These are phyloP conservation scores for Heloderma charlesbogerti DNA, from an alignment of 2,113 vertebrate genomes.

Conservation along the genomic window DNA sequence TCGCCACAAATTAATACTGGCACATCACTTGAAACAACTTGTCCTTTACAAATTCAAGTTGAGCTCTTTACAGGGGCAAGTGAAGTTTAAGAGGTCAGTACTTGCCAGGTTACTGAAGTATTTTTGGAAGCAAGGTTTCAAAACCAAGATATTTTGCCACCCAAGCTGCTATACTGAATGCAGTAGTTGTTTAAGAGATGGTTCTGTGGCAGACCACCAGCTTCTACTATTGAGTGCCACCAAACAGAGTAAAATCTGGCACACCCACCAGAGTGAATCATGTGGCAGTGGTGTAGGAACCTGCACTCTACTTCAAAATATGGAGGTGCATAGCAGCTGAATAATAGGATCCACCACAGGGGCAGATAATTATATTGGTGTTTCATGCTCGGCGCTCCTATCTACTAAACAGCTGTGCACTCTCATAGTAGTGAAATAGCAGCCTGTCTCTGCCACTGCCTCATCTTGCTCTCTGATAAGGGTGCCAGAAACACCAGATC, in stretches of 20 bases:
- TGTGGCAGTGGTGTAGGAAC: not conserved
- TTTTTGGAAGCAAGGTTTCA: slow-evolving; percentile 22
- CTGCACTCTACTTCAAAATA: too few relatives aligned
- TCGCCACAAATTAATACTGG: slow-evolving; percentile 41
- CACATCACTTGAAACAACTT: slow-evolving; percentile 41
- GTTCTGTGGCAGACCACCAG: not conserved
- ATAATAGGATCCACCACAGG: not conserved
- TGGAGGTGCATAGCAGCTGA: too few relatives aligned
- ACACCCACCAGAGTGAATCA: not conserved
- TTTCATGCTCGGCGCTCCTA: not conserved
- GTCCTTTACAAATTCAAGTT: slow-evolving; percentile 10
- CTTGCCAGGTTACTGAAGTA: not conserved
- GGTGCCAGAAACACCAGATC: too few relatives aligned
- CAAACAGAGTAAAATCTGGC: not conserved
- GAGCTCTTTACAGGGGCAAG: not conserved
- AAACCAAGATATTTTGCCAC: not conserved
- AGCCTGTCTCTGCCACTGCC: not conserved
- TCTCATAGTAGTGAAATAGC: not conserved
- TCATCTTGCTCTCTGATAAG: not conserved
- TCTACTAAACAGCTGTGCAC: not conserved
- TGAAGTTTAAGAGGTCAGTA: slow-evolving; percentile 19
- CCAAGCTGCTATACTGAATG: not conserved
- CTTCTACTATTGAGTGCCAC: not conserved
- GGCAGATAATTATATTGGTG: not conserved
- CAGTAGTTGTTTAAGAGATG: not conserved